Base-by-base conservation (phyloP, 2,113 vertebrate genomes). In the Amphilophus citrinellus region DNA sequence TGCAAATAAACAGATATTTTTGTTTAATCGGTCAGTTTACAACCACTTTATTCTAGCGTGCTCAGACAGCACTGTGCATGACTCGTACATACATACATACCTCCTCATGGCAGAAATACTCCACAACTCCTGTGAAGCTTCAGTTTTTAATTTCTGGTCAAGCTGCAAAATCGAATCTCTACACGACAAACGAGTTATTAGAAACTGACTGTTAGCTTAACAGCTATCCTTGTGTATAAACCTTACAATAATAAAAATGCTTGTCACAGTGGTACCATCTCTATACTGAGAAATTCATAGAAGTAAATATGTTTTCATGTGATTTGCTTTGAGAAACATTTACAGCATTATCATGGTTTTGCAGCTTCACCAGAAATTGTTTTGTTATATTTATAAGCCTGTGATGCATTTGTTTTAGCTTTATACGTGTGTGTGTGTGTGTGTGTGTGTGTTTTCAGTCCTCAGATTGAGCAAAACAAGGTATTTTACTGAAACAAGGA, bases 321-420 rank as follows among this genome's bases (percentile, higher is more conserved):
- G 59, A 27, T 80, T 85, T 80, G 27, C 44, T 86, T 35, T 61
- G 30, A 13, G 39, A 11, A n/a, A 59, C 20, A 0, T 83, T 71
- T 17, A 14, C 1, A 65, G 44, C 76, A 77, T 90, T 84, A 60
- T 85, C 85, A 10, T 27, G n/a, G 32, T 62, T 87, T 88, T 83
- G 57, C 78, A 79, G 87, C 65, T 81, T 85, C 59, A 44, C 44
- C 75, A 82, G 76, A 47, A 80, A 80, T 11, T 56, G 10, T 90
- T 61, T 78, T n/a, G 27, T 61, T 83, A 17, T 89, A 75, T 89
- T 89, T 88, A 86, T 91, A 73, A 73, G 77, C 87, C 77, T 90
- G 77, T 86, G 79, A 80, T 76, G 66, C 82, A 47, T 84, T 87
- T 89, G 58, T 88, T 82, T 89, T 78, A 81, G 71, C 56, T 88